Conservation (phyloP, 1,140 invertebrate genomes). For the Drosophila malerkotliana region DNA sequence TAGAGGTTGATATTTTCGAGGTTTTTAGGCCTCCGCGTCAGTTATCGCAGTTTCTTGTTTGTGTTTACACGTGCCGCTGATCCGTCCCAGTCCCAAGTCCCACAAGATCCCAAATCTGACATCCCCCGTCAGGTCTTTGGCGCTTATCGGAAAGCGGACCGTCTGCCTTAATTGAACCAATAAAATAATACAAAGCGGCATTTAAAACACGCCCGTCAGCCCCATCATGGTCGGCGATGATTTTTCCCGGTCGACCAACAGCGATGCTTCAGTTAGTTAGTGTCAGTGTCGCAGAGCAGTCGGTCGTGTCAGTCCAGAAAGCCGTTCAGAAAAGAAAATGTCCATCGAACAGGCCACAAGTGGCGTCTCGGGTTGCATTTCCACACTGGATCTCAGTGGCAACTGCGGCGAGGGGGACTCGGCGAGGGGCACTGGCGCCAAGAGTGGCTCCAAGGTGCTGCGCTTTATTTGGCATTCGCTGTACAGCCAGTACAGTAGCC, state of each 20-base stretch:
- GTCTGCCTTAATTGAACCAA: slow-evolving; percentile 73
- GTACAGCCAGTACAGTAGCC: slow-evolving; percentile 68
- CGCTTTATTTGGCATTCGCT: slow-evolving; percentile 76
- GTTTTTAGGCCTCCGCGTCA: slow-evolving; percentile 1
- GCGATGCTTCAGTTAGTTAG: slow-evolving; percentile 63
- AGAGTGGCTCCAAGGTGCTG: slow-evolving; percentile 66
- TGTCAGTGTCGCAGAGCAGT: slow-evolving; percentile 58
- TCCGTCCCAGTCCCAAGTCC: neutral
- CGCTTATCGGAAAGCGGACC: slow-evolving; percentile 56
- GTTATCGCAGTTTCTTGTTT: slow-evolving; percentile 32
- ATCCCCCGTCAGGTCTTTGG: slow-evolving; percentile 28
- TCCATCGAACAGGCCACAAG: slow-evolving; percentile 37
- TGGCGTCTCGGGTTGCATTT: slow-evolving; percentile 56
- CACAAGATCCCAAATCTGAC: slow-evolving; percentile 9
- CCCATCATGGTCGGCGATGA: slow-evolving; percentile 50
- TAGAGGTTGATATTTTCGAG: slow-evolving; percentile 6
- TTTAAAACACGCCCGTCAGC: slow-evolving; percentile 57
- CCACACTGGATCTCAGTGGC: slow-evolving; percentile 62
- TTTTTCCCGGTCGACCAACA: slow-evolving; percentile 37
- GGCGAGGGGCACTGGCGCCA: slow-evolving; percentile 16
- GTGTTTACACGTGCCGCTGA: slow-evolving; percentile 55
- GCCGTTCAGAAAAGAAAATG: slow-evolving; percentile 21
- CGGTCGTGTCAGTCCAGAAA: slow-evolving; percentile 35
- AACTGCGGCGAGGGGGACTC: slow-evolving; percentile 4
- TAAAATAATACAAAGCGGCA: slow-evolving; percentile 77